phyloP scores from a whole-genome alignment of 2,113 vertebrate genomes.

The Grus americana region DNA sequence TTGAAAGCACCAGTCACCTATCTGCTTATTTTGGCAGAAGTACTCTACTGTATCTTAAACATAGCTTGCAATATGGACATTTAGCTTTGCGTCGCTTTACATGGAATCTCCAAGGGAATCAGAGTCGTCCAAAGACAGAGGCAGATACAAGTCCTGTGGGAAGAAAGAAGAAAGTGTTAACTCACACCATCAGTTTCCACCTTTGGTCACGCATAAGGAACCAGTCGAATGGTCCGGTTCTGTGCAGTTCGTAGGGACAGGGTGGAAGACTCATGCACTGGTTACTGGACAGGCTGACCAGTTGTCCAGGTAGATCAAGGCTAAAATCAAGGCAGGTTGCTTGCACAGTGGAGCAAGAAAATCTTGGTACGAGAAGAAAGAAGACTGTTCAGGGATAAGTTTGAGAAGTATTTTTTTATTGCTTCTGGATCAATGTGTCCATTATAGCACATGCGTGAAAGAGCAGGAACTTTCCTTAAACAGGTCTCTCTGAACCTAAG shows the following conservation, averaged over 20 bases:
- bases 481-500: background rate
- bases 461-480: background rate
- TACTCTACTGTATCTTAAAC: conserved; percentile 53
- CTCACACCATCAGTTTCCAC: background rate
- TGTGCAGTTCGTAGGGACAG: background rate
- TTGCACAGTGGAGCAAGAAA: background rate
- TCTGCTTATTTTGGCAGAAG: conserved; percentile 71
- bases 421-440: background rate
- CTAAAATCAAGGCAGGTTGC: background rate
- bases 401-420: background rate
- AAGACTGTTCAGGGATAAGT: background rate
- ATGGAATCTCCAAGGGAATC: conserved; percentile 96
- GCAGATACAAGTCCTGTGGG: conserved; percentile 94
- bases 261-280: background rate
- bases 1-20: conserved; percentile 78
- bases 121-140: conserved; percentile 95
- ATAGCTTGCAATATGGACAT: conserved; percentile 42
- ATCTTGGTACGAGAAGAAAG: background rate
- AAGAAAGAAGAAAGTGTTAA: conserved; percentile 73
- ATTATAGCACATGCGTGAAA: background rate
- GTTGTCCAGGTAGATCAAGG: background rate
- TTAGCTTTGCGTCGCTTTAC: conserved; percentile 72
- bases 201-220: background rate
- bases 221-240: background rate
- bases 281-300: background rate